Base-by-base conservation (phyloP, 2,888 invertebrate species). In the Drosophila paramelanica region DNA sequence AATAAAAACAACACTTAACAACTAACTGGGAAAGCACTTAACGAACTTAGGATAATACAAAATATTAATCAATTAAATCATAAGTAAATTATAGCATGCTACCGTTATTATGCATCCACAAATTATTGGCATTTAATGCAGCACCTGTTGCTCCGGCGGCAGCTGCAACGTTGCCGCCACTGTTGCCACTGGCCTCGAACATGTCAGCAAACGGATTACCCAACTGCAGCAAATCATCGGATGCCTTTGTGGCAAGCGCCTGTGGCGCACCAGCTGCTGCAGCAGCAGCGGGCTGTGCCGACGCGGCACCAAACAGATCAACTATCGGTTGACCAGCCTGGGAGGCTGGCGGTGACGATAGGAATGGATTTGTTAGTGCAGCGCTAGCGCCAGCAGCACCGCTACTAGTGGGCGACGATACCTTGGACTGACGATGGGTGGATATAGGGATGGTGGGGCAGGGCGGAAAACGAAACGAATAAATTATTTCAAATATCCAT, bases 151-250 rank as follows among this genome's bases (percentile, higher is more conserved):
- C 69, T 76, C 86, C 80, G 65, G 84, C 67, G 70, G 79, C 89
- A 67, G 79, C 77, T 50, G 71, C 62, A 62, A 61, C 79, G 59
- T 67, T 79, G 46, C 90, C 88, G 56, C 92, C 91, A 92, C 90
- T 67, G 92, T 74, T 70, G 43, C 67, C 80, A 59, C 95, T 94
- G 89, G 96, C 96, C 89, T 97, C 96, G 90, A 96, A 96, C 95
- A 96, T 96, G 89, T 97, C 96, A 39, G 97, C 96, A 91, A 98
- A 98, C 10, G 98, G 98, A 93, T 98, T 98, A 46, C 96, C 96
- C 76, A 98, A 93, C 88, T 97, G 96, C 58, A 98, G 94, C 77
- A 98, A 93, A 93, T 98, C 97, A 89, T 98, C 98, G 13, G 97
- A 97, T 23, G 98, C 96, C 93, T 95, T 97, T 65, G 81, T 71